These are phyloP conservation scores for Cryptomyrus ogoouensis DNA, from an alignment of 2,113 vertebrate genomes.

Conservation along the genomic window DNA sequence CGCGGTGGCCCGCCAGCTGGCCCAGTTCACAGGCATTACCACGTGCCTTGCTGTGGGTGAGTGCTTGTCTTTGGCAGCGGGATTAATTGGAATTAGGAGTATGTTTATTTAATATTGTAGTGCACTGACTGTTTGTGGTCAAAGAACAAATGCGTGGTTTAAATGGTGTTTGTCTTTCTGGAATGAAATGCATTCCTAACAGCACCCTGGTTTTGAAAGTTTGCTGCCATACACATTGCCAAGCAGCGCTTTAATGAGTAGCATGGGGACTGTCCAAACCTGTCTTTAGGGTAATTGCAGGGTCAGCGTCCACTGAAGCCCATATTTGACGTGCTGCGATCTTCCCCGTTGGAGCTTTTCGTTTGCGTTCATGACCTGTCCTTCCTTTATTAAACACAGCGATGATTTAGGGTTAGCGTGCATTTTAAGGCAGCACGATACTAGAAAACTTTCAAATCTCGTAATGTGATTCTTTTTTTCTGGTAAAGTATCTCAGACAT, in stretches of 20 bases:
- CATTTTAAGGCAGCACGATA: not conserved
- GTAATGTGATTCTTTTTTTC: not conserved
- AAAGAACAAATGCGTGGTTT: not conserved
- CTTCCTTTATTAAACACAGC: not conserved
- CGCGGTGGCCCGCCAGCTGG: slow-evolving; percentile 79
- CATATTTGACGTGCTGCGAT: not conserved
- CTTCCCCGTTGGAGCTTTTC: not conserved
- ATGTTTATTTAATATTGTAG: not conserved
- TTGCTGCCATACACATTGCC: not conserved
- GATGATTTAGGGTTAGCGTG: not conserved
- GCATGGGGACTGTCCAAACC: not conserved
- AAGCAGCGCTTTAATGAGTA: not conserved
- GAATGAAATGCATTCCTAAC: not conserved
- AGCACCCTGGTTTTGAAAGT: not conserved
- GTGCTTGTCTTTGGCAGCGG: slow-evolving; percentile 29
- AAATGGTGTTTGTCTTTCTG: not conserved
- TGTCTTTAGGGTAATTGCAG: not conserved
- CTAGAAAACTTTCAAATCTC: not conserved
- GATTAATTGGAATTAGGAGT: not conserved
- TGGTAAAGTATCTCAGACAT: no score
- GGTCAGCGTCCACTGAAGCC: not conserved
- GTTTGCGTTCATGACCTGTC: not conserved
- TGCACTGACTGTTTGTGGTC: not conserved
- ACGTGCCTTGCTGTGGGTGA: slow-evolving; percentile 87
- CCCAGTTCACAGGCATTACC: slow-evolving; percentile 85